A percentile compares a stretch with the other conserved stretches of the same genome.
These are phyloP conservation scores for Bufo bufo DNA, from an alignment of 2,113 vertebrate genomes.

Conservation along the genomic window DNA sequence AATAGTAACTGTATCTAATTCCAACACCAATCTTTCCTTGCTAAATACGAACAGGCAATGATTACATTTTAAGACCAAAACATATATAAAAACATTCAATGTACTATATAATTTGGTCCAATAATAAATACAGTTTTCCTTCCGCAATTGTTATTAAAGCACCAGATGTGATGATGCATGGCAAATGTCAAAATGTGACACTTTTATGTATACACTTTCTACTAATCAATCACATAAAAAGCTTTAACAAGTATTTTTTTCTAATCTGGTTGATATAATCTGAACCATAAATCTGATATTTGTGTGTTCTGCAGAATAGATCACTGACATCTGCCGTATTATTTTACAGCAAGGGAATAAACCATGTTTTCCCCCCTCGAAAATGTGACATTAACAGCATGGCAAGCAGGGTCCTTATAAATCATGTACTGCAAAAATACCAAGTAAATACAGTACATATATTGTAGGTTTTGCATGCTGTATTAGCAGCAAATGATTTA, in stretches of 20 bases:
- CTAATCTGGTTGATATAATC: conserved; percentile 62
- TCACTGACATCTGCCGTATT: conserved; percentile 66
- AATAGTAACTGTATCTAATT: conserved; percentile 4
- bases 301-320: conserved; percentile 62
- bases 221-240: conserved; percentile 69
- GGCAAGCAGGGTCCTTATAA: conserved; percentile 21
- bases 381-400: conserved; percentile 9
- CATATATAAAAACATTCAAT: conserved; percentile 55
- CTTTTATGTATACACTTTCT: conserved; percentile 69
- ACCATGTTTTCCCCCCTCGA: conserved; percentile 60
- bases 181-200: conserved; percentile 68
- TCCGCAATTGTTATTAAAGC: conserved; percentile 68
- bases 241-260: conserved; percentile 68
- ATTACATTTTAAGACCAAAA: conserved; percentile 52
- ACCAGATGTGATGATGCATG: conserved; percentile 66
- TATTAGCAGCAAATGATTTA: neutral
- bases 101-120: conserved; percentile 64
- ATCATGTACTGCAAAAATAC: neutral
- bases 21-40: conserved; percentile 27
- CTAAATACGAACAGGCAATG: conserved; percentile 21
- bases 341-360: conserved; percentile 61
- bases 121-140: conserved; percentile 67
- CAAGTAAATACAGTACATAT: neutral
- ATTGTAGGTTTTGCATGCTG: neutral
- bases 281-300: conserved; percentile 60